Percentiles rank a stretch among this genome's conserved stretches.
phyloP scores from a whole-genome alignment of 2,113 vertebrate genomes.

The Oostethus manadensis region DNA sequence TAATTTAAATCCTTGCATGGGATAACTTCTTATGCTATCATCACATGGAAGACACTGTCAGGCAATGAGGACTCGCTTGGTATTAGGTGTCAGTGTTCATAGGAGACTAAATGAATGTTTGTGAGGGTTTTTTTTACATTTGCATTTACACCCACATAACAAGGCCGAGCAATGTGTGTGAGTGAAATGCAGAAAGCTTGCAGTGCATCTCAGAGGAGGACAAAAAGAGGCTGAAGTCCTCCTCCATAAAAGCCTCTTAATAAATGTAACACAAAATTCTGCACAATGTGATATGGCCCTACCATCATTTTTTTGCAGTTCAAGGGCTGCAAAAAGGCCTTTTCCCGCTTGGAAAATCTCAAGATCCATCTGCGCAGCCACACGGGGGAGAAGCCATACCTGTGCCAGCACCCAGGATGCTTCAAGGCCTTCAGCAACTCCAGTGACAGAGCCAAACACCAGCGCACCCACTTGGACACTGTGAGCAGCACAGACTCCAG shows the following conservation, averaged over 20 bases:
- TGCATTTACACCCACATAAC: slow-evolving; percentile 25
- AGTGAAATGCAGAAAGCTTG: slow-evolving; percentile 10
- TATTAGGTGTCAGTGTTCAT: slow-evolving; percentile 2
- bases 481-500: slow-evolving; percentile 47
- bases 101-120: slow-evolving; percentile 12
- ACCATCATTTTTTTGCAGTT: slow-evolving; percentile 71
- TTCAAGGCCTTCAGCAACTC: slow-evolving; percentile 98
- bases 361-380: slow-evolving; percentile 97
- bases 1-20: too few species aligned
- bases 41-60: not conserved
- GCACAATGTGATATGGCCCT: not conserved
- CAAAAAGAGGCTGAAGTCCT: slow-evolving; percentile 7
- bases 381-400: slow-evolving; percentile 92
- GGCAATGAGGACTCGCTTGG: not conserved
- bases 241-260: not conserved
- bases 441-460: slow-evolving; percentile 95
- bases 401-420: slow-evolving; percentile 90
- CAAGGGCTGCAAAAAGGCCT: slow-evolving; percentile 94
- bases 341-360: slow-evolving; percentile 95
- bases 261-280: slow-evolving; percentile 8
- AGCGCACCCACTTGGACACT: slow-evolving; percentile 89
- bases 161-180: slow-evolving; percentile 23
- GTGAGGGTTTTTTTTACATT: slow-evolving; percentile 6
- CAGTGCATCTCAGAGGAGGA: slow-evolving; percentile 2
- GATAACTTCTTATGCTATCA: too few species aligned